Evolutionary conservation across 2,113 vertebrate species (phyloP), one percentile per base, ranked within the genome.

Genomic region (Gadus macrocephalus): DNA sequence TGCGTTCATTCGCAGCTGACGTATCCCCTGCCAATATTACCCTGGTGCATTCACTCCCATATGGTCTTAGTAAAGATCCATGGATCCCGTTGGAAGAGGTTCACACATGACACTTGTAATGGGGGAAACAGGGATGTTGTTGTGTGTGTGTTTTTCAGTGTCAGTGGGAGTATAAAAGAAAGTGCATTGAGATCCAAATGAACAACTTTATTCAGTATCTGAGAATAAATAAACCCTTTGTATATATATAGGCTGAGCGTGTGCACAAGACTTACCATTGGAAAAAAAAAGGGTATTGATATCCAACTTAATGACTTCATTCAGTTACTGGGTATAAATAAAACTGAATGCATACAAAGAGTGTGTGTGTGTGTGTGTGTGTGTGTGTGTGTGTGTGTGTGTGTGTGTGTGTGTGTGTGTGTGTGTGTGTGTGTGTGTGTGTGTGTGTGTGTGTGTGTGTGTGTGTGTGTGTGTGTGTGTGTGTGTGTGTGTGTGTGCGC

Each of bases 231-330:
- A n/a, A 4, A 16, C 14, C 2, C 68, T 49, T 12, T 49, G 42
- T 25, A 25, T 25, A 25, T 25, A 35, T 35, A 35, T 5, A 35
- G 66, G 66, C 53, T 61, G 60, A 66, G 72, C 42, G 22, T 67
- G 7, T 31, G 11, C 15, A 19, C 68, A 72, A 9, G 16, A 38
- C 89, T 94, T 93, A 99, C 97, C 97, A 0, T 93, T 94, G 82
- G 20, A 20, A 97, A 35, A 35, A 7, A 35, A 35, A 35, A 35
- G 4, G 4, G 31, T 55, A 58, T 58, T 16, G 55, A 58, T 15
- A 22, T 8, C 22, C 31, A 19, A 38, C 71, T n/a, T 28, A 61
- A 62, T 53, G 53, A 74, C 22, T 70, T 55, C 27, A 71, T 68
- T 27, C 20, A 38, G 60, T 58, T 15, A 17, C 69, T 53, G 19